A percentile compares a stretch with the other conserved stretches of the same genome.
These are phyloP conservation scores for Dryomyza anilis DNA, from an alignment of 2,888 invertebrate genomes.

Conservation along the genomic window DNA sequence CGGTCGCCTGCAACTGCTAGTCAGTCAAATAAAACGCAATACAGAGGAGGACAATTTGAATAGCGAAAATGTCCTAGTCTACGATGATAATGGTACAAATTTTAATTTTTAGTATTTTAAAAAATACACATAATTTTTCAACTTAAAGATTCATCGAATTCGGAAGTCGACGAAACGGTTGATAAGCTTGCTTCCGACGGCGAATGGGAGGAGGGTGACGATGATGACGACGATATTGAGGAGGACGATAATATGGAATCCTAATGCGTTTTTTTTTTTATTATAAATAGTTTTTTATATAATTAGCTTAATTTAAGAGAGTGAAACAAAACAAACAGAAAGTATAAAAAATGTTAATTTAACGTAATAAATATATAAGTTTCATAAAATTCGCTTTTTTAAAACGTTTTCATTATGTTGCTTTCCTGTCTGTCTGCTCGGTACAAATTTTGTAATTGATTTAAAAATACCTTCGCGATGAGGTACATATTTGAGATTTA, in stretches of 20 bases:
- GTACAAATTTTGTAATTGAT: too few species aligned
- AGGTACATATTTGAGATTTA: too few species aligned
- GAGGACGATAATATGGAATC: conserved; percentile 33
- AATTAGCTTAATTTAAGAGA: neutral
- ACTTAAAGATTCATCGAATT: conserved; percentile 43
- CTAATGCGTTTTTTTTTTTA: too few species aligned
- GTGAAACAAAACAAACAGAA: neutral
- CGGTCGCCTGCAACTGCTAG: conserved; percentile 56
- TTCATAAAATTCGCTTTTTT: too few species aligned
- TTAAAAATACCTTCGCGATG: too few species aligned
- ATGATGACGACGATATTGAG: conserved; percentile 44
- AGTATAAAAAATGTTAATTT: too few species aligned
- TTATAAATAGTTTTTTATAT: conserved; percentile 26
- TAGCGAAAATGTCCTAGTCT: conserved; percentile 49
- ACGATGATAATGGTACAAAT: conserved; percentile 54
- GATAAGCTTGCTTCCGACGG: conserved; percentile 42
- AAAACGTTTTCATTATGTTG: too few species aligned
- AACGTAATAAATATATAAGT: too few species aligned
- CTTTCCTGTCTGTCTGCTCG: too few species aligned
- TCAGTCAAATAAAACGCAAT: conserved; percentile 58
- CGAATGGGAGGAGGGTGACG: conserved; percentile 47
- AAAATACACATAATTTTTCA: neutral
- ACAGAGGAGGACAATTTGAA: conserved; percentile 49
- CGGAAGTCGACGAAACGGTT: conserved; percentile 43
- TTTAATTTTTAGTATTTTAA: conserved; percentile 2